Conservation (phyloP, 2,888 invertebrate genomes). For the Lepas anatifera region DNA sequence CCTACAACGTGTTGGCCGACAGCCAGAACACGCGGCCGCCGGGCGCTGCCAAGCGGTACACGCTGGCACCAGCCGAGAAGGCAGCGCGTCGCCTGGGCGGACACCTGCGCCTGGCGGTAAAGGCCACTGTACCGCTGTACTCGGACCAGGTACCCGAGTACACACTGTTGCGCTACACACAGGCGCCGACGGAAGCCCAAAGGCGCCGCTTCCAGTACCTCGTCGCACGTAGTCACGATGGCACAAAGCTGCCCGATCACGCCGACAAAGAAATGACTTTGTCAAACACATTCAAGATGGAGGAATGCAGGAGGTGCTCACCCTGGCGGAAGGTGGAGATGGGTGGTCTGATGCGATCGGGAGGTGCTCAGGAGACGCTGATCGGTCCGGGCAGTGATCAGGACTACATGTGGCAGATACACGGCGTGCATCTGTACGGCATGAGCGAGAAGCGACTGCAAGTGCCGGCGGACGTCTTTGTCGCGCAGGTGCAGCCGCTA, state of each 20-base stretch:
- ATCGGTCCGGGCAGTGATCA: background rate
- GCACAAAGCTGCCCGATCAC: no score
- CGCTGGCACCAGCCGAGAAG: background rate
- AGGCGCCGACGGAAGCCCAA: background rate
- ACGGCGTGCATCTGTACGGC: background rate
- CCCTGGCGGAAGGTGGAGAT: background rate
- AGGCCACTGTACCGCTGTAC: background rate
- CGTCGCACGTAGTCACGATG: no score
- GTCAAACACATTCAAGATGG: no score
- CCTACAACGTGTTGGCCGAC: background rate
- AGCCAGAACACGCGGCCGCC: background rate
- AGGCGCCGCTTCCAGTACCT: background rate
- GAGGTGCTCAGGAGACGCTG: background rate
- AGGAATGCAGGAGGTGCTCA: background rate
- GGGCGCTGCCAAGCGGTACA: background rate
- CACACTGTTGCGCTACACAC: background rate
- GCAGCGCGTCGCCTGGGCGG: background rate
- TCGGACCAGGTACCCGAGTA: background rate
- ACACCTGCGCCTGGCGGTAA: background rate
- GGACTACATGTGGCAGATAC: background rate
- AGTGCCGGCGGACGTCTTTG: accelerated
- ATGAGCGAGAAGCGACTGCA: background rate
- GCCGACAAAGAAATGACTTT: no score
- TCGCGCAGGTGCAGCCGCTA: background rate
- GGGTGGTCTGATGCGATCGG: background rate